These are phyloP conservation scores for Australoheros facetus DNA, from an alignment of 2,797 vertebrate species.

Conservation along the genomic window DNA sequence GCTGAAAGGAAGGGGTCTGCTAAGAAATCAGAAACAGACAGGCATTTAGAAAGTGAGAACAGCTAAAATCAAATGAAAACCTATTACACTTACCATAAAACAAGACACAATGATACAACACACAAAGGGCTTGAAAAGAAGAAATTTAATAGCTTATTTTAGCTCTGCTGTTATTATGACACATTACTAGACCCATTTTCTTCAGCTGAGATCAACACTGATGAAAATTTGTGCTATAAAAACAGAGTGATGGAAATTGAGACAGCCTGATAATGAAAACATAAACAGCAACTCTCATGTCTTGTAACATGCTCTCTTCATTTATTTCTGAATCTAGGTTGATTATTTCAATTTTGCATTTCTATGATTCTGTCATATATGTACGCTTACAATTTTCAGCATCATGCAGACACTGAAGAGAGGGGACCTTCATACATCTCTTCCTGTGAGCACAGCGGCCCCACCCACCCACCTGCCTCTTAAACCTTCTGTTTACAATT, in stretches of 20 bases:
- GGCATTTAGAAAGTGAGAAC: background rate
- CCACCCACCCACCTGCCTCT: too few species aligned
- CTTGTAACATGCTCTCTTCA: background rate
- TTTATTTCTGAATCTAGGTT: background rate
- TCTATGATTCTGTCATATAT: too few species aligned
- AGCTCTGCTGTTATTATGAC: background rate
- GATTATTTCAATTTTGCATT: background rate
- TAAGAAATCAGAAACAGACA: background rate
- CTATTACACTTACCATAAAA: background rate
- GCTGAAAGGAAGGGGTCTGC: background rate
- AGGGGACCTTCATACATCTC: too few species aligned
- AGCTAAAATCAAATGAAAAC: background rate
- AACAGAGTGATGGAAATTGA: background rate
- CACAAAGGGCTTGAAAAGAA: background rate
- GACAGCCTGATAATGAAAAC: background rate
- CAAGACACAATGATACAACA: background rate
- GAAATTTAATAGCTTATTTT: background rate
- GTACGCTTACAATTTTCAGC: too few species aligned
- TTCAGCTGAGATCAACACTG: constrained; percentile 5
- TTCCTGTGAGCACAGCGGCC: too few species aligned
- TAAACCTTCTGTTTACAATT: too few species aligned
- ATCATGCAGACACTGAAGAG: too few species aligned
- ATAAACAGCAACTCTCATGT: background rate
- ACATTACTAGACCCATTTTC: constrained; percentile 11
- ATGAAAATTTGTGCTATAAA: constrained; percentile 1